Percentiles rank a stretch among this genome's conserved stretches.
These are phyloP conservation scores for Corella eumyota DNA, from an alignment of 23 tunicate species.

Conservation along the genomic window DNA sequence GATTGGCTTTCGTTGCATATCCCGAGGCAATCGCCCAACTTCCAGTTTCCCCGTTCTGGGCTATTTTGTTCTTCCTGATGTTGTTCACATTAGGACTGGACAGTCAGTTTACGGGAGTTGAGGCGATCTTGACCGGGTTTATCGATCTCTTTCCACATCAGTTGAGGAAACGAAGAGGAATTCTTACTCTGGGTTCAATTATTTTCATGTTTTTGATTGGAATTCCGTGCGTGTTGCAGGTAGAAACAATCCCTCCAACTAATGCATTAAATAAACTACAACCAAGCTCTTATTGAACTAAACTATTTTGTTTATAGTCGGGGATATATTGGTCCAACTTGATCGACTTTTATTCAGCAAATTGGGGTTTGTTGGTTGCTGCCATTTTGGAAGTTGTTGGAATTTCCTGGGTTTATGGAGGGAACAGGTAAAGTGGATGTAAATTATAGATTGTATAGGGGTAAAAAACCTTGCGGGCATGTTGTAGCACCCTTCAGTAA, in stretches of 20 bases:
- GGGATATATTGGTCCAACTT: slow-evolving; percentile 77
- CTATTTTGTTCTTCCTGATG: slow-evolving; percentile 64
- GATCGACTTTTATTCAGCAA: slow-evolving; percentile 62
- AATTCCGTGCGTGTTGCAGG: slow-evolving; percentile 43
- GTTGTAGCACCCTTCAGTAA: too few relatives aligned
- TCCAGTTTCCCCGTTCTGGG: slow-evolving; percentile 63
- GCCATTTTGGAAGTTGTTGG: slow-evolving; percentile 62
- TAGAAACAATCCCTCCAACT: neutral
- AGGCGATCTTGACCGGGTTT: slow-evolving; percentile 57
- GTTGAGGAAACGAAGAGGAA: slow-evolving; percentile 23
- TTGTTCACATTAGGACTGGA: slow-evolving; percentile 69
- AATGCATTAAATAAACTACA: too few relatives aligned
- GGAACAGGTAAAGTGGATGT: too few relatives aligned
- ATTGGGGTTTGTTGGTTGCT: slow-evolving; percentile 55
- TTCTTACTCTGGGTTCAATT: slow-evolving; percentile 19
- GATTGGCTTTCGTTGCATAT: slow-evolving; percentile 72
- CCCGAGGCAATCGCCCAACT: slow-evolving; percentile 56
- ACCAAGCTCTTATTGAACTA: neutral
- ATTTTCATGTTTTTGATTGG: slow-evolving; percentile 39
- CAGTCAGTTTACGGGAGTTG: slow-evolving; percentile 63
- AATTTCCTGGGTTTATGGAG: slow-evolving; percentile 71
- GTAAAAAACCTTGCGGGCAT: too few relatives aligned
- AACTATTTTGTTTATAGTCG: neutral
- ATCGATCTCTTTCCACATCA: slow-evolving; percentile 55
- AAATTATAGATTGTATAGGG: too few relatives aligned